Conservation (phyloP, 1,140 invertebrate genomes). For the Leptinotarsa defecta region DNA sequence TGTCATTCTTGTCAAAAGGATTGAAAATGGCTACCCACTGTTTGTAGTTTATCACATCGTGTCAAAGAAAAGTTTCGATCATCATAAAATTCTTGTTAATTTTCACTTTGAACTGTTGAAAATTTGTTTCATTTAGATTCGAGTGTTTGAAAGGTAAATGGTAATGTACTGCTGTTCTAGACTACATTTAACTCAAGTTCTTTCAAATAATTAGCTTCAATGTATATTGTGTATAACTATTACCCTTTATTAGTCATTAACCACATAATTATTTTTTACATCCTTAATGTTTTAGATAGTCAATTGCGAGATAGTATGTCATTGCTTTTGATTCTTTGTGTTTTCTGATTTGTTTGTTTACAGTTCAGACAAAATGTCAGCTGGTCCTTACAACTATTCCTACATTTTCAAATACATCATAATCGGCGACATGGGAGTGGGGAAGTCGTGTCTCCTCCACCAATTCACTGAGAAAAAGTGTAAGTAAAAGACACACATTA, state of each 20-base stretch:
- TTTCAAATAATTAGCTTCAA: conserved; percentile 12
- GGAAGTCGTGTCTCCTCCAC: conserved; percentile 97
- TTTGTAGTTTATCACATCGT: neutral
- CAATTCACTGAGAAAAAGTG: conserved; percentile 99
- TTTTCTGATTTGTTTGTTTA: neutral
- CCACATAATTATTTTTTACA: neutral
- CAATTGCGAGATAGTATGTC: too few relatives aligned
- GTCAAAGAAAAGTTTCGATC: neutral
- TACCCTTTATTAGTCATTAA: neutral
- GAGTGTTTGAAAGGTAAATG: too few relatives aligned
- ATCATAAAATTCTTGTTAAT: too few relatives aligned
- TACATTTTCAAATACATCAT: conserved; percentile 99
- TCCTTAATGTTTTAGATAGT: too few relatives aligned
- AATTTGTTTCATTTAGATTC: too few relatives aligned
- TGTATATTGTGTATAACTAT: neutral
- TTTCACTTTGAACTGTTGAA: too few relatives aligned
- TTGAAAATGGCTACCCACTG: neutral
- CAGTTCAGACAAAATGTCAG: conserved; percentile 68
- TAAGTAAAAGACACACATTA: conserved; percentile 64
- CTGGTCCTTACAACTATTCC: conserved; percentile 97
- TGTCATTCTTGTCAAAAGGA: too few relatives aligned
- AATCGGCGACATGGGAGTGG: conserved; percentile 97
- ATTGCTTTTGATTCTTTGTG: too few relatives aligned
- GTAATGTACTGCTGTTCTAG: too few relatives aligned
- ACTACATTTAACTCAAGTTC: neutral